Conservation (phyloP, 2,113 vertebrate genomes). For the Anolis carolinensis region DNA sequence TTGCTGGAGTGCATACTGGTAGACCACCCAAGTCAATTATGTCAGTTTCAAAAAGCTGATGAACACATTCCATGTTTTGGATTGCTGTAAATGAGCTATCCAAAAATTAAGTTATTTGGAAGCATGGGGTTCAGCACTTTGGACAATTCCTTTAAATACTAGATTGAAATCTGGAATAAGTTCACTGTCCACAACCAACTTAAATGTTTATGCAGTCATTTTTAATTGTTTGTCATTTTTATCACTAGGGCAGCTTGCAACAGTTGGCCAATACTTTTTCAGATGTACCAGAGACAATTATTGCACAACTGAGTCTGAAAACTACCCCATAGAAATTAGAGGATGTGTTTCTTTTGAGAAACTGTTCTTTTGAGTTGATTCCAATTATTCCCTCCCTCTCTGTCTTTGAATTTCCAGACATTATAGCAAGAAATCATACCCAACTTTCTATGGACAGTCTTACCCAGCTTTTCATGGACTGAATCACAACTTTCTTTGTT, state of each 20-base stretch:
- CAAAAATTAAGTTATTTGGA: no score
- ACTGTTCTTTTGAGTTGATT: not conserved
- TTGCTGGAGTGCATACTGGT: not conserved
- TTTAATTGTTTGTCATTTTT: not conserved
- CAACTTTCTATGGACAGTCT: not conserved
- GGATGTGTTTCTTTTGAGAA: not conserved
- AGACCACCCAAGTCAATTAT: no score
- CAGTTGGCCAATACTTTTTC: not conserved
- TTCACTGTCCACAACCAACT: not conserved
- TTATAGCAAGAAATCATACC: slow-evolving; percentile 2
- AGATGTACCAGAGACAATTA: not conserved
- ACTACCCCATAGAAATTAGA: slow-evolving; percentile 6
- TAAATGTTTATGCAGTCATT: not conserved
- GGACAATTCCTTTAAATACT: no score
- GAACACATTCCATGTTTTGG: no score
- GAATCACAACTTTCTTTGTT: not conserved
- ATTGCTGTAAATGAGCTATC: no score
- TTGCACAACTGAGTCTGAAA: slow-evolving; percentile 16
- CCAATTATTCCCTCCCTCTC: not conserved
- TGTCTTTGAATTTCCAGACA: not conserved
- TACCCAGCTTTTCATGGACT: not conserved
- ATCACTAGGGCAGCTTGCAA: not conserved
- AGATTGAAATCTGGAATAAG: no score
- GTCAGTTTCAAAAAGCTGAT: no score
- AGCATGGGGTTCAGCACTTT: no score